Evolutionary conservation across 2,113 vertebrate genomes (phyloP).

Genomic region (Triplophysa dalaica): DNA sequence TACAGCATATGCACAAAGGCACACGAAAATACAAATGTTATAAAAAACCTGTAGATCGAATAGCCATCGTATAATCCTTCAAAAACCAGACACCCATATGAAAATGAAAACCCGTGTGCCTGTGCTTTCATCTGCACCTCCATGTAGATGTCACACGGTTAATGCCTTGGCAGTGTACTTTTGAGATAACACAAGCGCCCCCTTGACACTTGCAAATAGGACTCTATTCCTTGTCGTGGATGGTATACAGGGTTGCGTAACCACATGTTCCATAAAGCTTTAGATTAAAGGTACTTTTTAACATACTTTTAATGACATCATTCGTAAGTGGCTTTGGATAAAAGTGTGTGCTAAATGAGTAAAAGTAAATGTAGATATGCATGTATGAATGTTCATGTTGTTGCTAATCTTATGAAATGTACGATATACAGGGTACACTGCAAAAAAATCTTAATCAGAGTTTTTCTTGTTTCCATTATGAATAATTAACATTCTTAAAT

Average conservation of each 20-base stretch:
- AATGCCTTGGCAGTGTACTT: constrained; percentile 24
- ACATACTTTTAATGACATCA: too few species aligned
- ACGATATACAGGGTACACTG: too few species aligned
- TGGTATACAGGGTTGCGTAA: constrained; percentile 42
- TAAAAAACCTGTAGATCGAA: too few species aligned
- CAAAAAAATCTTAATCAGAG: too few species aligned
- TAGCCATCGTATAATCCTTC: background rate
- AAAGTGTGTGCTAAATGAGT: too few species aligned
- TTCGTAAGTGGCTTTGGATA: too few species aligned
- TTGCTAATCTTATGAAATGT: background rate
- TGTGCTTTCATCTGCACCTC: constrained; percentile 27
- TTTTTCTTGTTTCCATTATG: too few species aligned
- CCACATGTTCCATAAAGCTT: constrained; percentile 14
- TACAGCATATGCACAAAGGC: background rate
- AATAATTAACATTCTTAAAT: too few species aligned
- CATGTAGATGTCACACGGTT: constrained; percentile 35
- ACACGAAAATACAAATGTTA: background rate
- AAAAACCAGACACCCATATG: constrained; percentile 21
- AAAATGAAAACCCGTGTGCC: constrained; percentile 30
- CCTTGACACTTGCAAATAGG: constrained; percentile 36
- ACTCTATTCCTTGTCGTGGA: constrained; percentile 24
- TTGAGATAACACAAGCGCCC: constrained; percentile 13
- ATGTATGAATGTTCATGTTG: background rate
- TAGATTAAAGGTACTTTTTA: background rate
- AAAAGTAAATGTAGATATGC: background rate